Evolutionary conservation across 64 coral and sea anemone species (phyloP).

Genomic region (Acropora yongei): DNA sequence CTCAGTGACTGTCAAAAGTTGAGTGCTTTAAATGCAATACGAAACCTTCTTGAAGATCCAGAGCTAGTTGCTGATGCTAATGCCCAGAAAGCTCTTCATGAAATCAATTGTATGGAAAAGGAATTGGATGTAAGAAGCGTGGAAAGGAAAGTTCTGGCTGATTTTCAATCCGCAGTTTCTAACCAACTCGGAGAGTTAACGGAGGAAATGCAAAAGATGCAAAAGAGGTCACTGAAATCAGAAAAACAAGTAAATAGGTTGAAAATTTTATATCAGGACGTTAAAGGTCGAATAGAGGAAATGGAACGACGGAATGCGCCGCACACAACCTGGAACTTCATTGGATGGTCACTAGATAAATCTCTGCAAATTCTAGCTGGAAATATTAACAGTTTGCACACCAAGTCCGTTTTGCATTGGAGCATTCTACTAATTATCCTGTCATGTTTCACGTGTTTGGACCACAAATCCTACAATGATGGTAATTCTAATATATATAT

Average conservation of each 20-base stretch:
- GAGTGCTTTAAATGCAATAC: conserved; percentile 31
- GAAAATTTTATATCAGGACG: neutral
- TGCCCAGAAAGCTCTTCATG: conserved; percentile 37
- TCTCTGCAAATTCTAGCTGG: neutral
- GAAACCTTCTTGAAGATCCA: conserved; percentile 49
- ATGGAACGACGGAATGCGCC: neutral
- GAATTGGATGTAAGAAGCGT: conserved; percentile 35
- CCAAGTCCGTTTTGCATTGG: neutral
- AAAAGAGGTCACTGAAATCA: neutral
- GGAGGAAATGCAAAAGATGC: neutral
- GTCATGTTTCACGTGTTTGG: neutral
- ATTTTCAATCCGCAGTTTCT: conserved; percentile 22
- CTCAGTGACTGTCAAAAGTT: conserved; percentile 42
- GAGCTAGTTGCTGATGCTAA: conserved; percentile 44
- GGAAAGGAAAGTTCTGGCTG: conserved; percentile 51
- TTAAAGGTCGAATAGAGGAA: conserved; percentile 16
- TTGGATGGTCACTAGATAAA: neutral
- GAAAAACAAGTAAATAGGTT: neutral
- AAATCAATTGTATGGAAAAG: conserved; percentile 47
- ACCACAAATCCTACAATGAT: conserved; percentile 56
- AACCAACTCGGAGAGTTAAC: conserved; percentile 34
- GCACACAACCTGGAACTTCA: neutral
- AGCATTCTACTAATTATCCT: neutral
- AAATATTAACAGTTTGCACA: neutral
- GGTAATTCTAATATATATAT: conserved; percentile 20